These are phyloP conservation scores for Philantomba maxwellii DNA, from an alignment of 2,113 vertebrate genomes.

Conservation along the genomic window DNA sequence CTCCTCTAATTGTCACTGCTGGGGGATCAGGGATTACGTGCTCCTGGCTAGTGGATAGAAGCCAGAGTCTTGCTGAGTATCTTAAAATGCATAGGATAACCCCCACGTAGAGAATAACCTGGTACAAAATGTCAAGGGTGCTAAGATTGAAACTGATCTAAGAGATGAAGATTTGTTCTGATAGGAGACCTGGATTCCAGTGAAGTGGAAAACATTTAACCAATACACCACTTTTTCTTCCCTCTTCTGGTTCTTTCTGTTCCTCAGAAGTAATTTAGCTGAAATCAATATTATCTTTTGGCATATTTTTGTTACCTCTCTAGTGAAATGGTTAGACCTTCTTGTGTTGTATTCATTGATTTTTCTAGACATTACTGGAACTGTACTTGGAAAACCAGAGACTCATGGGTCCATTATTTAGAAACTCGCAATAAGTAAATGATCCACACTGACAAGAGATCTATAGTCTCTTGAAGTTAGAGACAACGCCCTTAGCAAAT, in stretches of 20 bases:
- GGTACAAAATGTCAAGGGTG: not conserved
- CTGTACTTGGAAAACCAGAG: not conserved
- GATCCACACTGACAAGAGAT: not conserved
- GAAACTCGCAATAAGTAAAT: not conserved
- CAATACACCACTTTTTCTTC: not conserved
- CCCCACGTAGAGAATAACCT: not conserved
- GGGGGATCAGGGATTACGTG: not conserved
- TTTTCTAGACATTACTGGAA: constrained; percentile 31
- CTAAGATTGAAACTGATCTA: not conserved
- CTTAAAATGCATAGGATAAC: not conserved
- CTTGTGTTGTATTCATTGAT: not conserved
- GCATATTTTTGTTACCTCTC: not conserved
- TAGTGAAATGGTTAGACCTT: constrained; percentile 24
- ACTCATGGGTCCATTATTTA: not conserved
- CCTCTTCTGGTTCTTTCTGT: not conserved
- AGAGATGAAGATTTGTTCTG: not conserved
- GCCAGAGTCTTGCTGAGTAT: not conserved
- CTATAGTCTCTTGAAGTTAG: constrained; percentile 17
- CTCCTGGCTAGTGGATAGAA: not conserved
- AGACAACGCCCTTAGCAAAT: constrained; percentile 21
- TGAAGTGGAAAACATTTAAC: not conserved
- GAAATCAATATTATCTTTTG: constrained; percentile 2
- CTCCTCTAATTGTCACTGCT: not conserved
- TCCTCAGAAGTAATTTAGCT: not conserved
- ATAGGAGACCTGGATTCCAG: not conserved